phyloP scores from a whole-genome alignment of 2,888 invertebrate species.

The Bugulina stolonifera region DNA sequence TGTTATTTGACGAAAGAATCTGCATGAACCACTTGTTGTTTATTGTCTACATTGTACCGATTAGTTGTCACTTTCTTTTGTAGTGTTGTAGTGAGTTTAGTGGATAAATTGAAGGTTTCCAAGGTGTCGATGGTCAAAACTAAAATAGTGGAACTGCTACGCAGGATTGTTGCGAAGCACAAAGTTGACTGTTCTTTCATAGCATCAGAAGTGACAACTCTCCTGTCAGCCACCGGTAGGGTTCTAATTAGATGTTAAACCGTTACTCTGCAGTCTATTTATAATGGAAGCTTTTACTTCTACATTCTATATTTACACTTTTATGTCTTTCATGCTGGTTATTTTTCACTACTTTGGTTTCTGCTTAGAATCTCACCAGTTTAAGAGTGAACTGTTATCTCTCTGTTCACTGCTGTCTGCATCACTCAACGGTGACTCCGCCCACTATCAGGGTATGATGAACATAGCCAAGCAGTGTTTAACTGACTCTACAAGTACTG shows the following conservation, averaged over 20 bases:
- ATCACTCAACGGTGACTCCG: neutral
- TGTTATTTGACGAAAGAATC: too few relatives aligned
- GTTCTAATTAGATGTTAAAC: neutral
- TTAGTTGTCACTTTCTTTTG: too few relatives aligned
- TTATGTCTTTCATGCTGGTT: too few relatives aligned
- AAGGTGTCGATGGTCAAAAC: neutral
- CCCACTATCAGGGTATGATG: neutral
- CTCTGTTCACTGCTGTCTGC: neutral
- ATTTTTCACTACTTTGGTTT: too few relatives aligned
- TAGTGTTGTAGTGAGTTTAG: neutral
- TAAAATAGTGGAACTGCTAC: neutral
- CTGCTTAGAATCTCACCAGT: neutral
- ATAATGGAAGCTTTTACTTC: too few relatives aligned
- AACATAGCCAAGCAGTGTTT: constrained; percentile 7
- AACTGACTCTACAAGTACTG: neutral
- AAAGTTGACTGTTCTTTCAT: neutral
- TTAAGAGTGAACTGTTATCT: constrained; percentile 6
- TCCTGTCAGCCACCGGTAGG: neutral
- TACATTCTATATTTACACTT: too few relatives aligned
- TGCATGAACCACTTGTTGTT: too few relatives aligned
- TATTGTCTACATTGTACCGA: too few relatives aligned
- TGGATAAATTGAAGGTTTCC: neutral
- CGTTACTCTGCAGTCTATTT: neutral
- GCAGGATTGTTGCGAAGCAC: neutral
- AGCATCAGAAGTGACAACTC: neutral